Percentiles rank a stretch among this genome's conserved stretches.
These are phyloP conservation scores for Norana najaformis DNA, from an alignment of 2,888 invertebrate species.

Conservation along the genomic window DNA sequence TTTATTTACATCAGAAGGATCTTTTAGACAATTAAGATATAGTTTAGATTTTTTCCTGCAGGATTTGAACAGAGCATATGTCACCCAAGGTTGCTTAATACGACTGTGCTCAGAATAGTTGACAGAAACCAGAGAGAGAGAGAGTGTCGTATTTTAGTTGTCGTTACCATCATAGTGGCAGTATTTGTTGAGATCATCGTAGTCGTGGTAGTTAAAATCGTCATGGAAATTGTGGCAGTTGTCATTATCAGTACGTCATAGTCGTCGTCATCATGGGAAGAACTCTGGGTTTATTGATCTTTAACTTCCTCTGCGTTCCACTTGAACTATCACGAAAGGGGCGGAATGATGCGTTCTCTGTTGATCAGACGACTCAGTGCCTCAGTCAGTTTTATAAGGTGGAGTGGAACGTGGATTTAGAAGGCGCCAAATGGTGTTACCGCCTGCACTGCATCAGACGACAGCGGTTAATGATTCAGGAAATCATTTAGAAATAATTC, in stretches of 20 bases:
- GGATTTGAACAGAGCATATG: no score
- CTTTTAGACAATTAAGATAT: no score
- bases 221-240: no score
- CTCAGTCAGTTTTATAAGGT: not conserved
- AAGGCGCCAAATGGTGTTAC: not conserved
- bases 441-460: not conserved
- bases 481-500: conserved; percentile 13
- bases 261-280: not conserved
- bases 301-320: not conserved
- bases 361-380: not conserved
- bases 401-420: not conserved
- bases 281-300: not conserved
- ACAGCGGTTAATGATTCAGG: not conserved
- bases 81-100: no score
- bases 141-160: no score
- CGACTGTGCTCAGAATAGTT: no score
- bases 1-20: no score
- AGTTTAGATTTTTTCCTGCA: no score
- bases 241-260: not conserved
- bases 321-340: not conserved
- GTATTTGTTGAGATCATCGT: not conserved
- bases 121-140: no score
- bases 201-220: not conserved
- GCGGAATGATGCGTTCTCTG: not conserved
- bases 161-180: no score